Conservation (phyloP, 2,888 invertebrate species). For the Aquatica leii region DNA sequence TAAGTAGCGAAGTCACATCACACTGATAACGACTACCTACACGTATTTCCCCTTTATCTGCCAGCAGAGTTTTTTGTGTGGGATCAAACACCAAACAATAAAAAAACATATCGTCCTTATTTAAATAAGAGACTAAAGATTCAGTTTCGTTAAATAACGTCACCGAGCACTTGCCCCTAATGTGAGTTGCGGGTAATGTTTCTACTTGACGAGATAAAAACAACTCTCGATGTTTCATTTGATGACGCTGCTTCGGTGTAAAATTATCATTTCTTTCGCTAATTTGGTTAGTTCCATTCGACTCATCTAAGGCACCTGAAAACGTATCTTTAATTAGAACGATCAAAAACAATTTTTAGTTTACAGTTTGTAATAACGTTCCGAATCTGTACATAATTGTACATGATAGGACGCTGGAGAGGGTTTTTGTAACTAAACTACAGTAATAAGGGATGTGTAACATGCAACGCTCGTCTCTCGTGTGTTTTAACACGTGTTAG, state of each 20-base stretch:
- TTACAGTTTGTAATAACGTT: no score
- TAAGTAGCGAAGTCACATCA: conserved; percentile 83
- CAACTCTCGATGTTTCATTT: conserved; percentile 96
- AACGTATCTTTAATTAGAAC: no score
- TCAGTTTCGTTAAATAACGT: conserved; percentile 99
- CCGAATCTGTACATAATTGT: conserved; percentile 29
- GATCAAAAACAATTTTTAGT: no score
- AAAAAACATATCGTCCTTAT: conserved; percentile 98
- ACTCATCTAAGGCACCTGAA: conserved; percentile 58
- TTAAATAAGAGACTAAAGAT: conserved; percentile 93
- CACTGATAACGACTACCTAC: conserved; percentile 97
- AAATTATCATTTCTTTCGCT: conserved; percentile 64
- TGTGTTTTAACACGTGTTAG: no score
- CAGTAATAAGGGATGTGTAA: no score
- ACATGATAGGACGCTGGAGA: no score
- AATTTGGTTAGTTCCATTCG: conserved; percentile 37
- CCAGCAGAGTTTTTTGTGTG: conserved; percentile 96
- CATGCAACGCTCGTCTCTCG: no score
- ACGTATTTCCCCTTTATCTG: conserved; percentile 96
- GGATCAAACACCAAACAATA: conserved; percentile 99
- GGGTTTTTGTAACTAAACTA: no score
- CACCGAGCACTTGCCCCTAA: conserved; percentile 98
- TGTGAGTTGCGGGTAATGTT: conserved; percentile 97
- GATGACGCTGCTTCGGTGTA: conserved; percentile 88
- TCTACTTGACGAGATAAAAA: conserved; percentile 98